Base-by-base conservation (phyloP, 2,888 invertebrate species). In the Teleiodes luculella region DNA sequence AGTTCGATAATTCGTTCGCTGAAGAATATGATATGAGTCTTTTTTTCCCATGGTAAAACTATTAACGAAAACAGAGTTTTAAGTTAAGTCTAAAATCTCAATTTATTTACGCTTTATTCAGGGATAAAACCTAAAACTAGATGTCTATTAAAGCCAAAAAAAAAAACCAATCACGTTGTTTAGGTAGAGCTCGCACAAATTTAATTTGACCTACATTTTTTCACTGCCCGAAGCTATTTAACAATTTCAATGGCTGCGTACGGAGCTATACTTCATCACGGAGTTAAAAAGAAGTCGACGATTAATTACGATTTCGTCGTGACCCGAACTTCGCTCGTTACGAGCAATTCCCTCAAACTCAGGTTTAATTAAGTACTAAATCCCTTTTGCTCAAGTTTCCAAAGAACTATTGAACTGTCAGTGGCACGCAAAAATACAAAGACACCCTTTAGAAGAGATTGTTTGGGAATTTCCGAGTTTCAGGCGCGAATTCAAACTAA, bases 261-360 rank as follows among this genome's bases (percentile, higher is more conserved):
- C 11, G 24, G n/a, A 48, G 18, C 7, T 33, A 16, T 18, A 51
- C 50, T 50, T 50, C 18, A 41, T 45, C 45, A 7, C 68, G 63
- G 74, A 78, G 74, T 78, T 73, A 73, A 78, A 79, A 80, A 76
- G 55, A 77, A 81, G 72, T 82, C 78, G 71, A 69, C 79, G 68
- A 81, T 81, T 83, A 85, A 84, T 87, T 82, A 85, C 76, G 80
- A 79, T 49, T 47, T 83, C 82, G 83, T 83, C 86, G 85, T 82
- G 85, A 82, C 67, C 66, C 70, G 81, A 88, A 88, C 80, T 87
- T 87, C 62, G 84, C 81, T 87, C 88, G 81, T 88, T 88, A 87
- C 79, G 72, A 74, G 68, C 76, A 70, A 77, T 80, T 80, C 79
- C 80, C 76, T 79, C 76, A 79, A 81, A 83, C 80, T 82, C 75